These are phyloP conservation scores for Platycnemis pennipes DNA, from an alignment of 2,888 invertebrate species.

Conservation along the genomic window DNA sequence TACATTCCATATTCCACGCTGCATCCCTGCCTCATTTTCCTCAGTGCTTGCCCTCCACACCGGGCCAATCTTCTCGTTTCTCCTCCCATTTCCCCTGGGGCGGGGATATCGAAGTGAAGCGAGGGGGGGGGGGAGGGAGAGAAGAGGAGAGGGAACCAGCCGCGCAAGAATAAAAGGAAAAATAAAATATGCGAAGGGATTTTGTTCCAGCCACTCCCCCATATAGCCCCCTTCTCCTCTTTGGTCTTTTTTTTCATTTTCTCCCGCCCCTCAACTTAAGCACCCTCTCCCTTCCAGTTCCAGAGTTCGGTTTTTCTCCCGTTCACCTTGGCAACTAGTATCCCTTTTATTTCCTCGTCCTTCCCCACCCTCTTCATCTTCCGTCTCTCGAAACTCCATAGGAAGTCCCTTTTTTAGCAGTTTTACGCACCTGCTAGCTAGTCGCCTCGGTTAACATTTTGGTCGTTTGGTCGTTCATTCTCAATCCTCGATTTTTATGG, in stretches of 20 bases:
- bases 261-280: neutral
- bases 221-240: neutral
- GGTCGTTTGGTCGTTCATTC: neutral
- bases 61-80: neutral
- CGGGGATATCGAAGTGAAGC: neutral
- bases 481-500: neutral
- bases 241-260: neutral
- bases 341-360: neutral
- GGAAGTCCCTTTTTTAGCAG: neutral
- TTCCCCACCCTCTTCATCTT: neutral
- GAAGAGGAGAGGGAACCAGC: neutral
- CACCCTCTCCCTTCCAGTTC: neutral
- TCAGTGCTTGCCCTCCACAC: neutral
- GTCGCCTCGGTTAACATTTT: neutral
- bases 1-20: conserved; percentile 26
- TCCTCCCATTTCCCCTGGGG: neutral
- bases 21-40: neutral
- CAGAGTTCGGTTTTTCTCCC: neutral
- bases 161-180: neutral
- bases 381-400: neutral
- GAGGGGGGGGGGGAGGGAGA: neutral
- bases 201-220: conserved; percentile 20
- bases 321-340: neutral
- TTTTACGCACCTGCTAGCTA: neutral
- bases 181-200: neutral